Conservation (phyloP, 2,888 invertebrate genomes). For the Leuctra nigra region DNA sequence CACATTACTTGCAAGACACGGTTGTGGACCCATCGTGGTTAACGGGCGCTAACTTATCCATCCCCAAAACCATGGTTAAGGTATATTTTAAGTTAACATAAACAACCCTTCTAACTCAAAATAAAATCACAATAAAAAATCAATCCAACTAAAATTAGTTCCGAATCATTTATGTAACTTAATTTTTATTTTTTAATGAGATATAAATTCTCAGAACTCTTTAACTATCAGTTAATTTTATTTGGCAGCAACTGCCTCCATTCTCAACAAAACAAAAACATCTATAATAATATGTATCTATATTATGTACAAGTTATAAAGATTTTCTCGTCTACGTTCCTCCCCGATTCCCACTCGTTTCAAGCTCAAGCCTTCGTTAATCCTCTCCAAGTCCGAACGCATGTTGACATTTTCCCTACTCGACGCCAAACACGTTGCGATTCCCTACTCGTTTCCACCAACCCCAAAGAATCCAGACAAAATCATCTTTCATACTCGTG, state of each 20-base stretch:
- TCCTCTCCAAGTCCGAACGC: slow-evolving; percentile 1
- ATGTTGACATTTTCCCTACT: neutral
- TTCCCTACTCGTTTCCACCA: neutral
- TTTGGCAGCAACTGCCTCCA: slow-evolving; percentile 15
- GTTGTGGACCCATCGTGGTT: no score
- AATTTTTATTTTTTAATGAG: slow-evolving; percentile 7
- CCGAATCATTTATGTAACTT: neutral
- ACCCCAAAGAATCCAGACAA: neutral
- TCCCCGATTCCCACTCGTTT: neutral
- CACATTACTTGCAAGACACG: no score
- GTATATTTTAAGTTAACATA: slow-evolving; percentile 5
- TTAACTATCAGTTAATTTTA: slow-evolving; percentile 7
- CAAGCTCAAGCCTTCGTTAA: neutral
- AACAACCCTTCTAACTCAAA: slow-evolving; percentile 15
- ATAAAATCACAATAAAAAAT: slow-evolving; percentile 15
- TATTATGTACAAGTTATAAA: slow-evolving; percentile 16
- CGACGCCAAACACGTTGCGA: neutral
- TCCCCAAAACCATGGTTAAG: slow-evolving; percentile 26
- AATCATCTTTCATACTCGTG: neutral
- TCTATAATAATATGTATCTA: slow-evolving; percentile 15
- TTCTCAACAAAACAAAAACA: slow-evolving; percentile 15
- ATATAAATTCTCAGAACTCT: slow-evolving; percentile 9
- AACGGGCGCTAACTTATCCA: slow-evolving; percentile 21
- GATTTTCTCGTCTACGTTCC: slow-evolving; percentile 1
- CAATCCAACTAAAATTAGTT: neutral